A percentile compares a stretch with the other conserved stretches of the same genome.
Evolutionary conservation across 2,888 invertebrate genomes (phyloP).

Genomic region (Deilephila elpenor): DNA sequence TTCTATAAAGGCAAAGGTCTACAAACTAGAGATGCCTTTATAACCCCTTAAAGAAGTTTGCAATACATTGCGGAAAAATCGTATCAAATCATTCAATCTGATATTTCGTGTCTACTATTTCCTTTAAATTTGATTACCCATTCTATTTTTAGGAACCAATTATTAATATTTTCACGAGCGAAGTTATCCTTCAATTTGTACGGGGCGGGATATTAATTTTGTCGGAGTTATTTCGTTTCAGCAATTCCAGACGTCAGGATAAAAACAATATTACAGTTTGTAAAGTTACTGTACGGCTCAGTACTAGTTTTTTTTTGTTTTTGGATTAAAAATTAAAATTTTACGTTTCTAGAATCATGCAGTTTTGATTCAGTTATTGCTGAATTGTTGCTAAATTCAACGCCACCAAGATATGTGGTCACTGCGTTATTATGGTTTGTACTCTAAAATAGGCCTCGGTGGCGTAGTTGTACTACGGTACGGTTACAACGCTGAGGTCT

Average conservation of each 20-base stretch:
- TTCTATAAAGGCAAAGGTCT: no score
- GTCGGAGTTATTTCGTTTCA: background rate
- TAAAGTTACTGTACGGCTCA: background rate
- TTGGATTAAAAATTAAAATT: background rate
- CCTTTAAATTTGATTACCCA: background rate
- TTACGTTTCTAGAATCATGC: background rate
- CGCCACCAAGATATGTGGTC: no score
- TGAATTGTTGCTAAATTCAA: no score
- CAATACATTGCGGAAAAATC: no score
- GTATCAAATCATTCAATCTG: no score
- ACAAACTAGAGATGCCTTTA: no score
- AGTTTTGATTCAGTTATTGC: no score
- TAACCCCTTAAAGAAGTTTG: no score
- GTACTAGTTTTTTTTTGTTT: background rate
- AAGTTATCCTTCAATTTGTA: background rate
- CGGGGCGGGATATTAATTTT: slow-evolving; percentile 2
- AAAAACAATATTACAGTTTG: background rate
- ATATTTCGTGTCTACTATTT: background rate
- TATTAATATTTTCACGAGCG: background rate
- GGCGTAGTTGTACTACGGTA: no score
- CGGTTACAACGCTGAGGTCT: no score
- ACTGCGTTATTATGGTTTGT: no score
- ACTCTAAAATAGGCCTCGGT: no score
- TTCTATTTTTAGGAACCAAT: background rate
- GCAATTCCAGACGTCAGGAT: background rate